A percentile compares a stretch with the other conserved stretches of the same genome.
These are phyloP conservation scores for Melipona bicolor DNA, from an alignment of 2,888 invertebrate species.

Conservation along the genomic window DNA sequence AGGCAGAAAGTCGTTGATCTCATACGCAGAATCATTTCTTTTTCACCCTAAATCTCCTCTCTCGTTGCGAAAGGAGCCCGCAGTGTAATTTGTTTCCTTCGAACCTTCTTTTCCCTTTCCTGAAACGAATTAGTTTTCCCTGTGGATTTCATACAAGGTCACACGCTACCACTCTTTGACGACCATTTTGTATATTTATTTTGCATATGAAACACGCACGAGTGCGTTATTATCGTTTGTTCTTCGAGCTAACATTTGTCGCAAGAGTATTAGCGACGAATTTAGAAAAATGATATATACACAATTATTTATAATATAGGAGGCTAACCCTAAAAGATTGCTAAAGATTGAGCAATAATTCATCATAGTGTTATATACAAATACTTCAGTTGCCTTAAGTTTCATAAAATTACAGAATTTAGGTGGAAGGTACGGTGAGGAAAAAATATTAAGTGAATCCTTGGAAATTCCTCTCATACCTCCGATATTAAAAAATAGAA, in stretches of 20 bases:
- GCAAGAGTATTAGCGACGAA: too few species aligned
- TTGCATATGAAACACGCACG: neutral
- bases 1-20: neutral
- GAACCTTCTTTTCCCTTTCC: constrained; percentile 5
- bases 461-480: too few species aligned
- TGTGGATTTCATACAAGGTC: neutral
- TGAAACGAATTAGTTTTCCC: constrained; percentile 26
- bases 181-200: neutral
- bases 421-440: too few species aligned
- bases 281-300: too few species aligned
- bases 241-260: neutral
- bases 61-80: neutral
- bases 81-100: constrained; percentile 15
- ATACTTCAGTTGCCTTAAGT: too few species aligned
- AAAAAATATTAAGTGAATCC: too few species aligned
- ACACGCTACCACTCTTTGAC: neutral
- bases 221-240: neutral
- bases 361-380: too few species aligned
- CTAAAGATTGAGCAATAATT: too few species aligned
- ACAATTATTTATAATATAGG: neutral
- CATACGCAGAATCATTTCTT: neutral
- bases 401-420: too few species aligned
- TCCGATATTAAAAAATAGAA: too few species aligned
- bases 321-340: too few species aligned
- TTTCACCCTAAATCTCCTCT: constrained; percentile 3